A percentile compares a stretch with the other conserved stretches of the same genome.
phyloP scores from a whole-genome alignment of 2,797 vertebrate species.

The Chromis chromis region DNA sequence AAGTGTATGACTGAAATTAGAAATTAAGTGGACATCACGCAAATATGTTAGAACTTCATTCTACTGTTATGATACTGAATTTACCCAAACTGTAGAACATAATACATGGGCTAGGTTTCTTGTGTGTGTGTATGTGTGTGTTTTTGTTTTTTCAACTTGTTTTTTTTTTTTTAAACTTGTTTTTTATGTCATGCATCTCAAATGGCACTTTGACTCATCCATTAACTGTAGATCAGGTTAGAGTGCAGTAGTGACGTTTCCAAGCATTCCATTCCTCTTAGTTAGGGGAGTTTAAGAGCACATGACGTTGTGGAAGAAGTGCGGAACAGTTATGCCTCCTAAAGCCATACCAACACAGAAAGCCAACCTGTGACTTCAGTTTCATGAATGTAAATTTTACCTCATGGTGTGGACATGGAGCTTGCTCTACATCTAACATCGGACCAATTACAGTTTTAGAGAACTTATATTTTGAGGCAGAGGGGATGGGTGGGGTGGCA shows the following conservation, averaged over 20 bases:
- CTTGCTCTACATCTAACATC: constrained; percentile 76
- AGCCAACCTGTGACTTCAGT: constrained; percentile 80
- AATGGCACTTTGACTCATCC: constrained; percentile 78
- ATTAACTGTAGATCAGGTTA: constrained; percentile 78
- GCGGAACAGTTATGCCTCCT: constrained; percentile 69
- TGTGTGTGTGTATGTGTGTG: constrained; percentile 21
- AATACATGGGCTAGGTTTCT: constrained; percentile 40
- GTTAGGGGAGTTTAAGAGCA: constrained; percentile 72
- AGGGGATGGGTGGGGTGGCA: constrained; percentile 41
- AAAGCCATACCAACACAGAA: constrained; percentile 83
- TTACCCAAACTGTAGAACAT: constrained; percentile 55
- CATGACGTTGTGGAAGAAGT: constrained; percentile 62
- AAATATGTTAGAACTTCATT: constrained; percentile 48
- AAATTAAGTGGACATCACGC: constrained; percentile 51
- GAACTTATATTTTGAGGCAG: constrained; percentile 61
- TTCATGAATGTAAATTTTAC: constrained; percentile 85
- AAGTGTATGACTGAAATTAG: constrained; percentile 56
- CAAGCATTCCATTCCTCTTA: constrained; percentile 80
- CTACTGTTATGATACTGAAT: constrained; percentile 46
- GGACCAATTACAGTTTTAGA: constrained; percentile 82
- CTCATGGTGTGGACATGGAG: constrained; percentile 80
- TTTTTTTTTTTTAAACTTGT: constrained; percentile 7
- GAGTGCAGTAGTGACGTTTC: constrained; percentile 73
- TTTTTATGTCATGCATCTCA: constrained; percentile 68
- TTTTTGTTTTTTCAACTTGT: constrained; percentile 1